Base-by-base conservation (phyloP, 2,888 invertebrate genomes). In the Euclidia mi region DNA sequence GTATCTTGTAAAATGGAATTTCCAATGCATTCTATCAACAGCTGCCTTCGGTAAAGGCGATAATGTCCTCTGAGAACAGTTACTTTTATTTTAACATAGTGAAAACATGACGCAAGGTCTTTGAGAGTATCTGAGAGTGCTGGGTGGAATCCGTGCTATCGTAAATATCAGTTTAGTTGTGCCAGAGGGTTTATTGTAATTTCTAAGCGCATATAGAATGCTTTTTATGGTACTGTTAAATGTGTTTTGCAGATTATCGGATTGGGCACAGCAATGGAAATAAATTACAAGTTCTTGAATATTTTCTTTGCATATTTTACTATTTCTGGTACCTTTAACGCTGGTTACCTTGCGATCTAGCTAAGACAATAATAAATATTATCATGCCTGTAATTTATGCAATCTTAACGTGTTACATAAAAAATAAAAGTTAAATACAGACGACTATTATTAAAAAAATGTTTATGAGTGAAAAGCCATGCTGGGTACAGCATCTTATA, bases 81-180 rank as follows among this genome's bases (percentile, higher is more conserved):
- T 76, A 79, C 74, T 79, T 76, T 73, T 65, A 70, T 76, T 75
- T 79, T 71, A 78, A 65, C 62, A 63, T 74, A 71, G 77, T 76
- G 68, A 77, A 71, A 77, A 72, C 71, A 67, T 60, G 56, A 66
- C 53, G 43, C 44, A 29, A 32, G 32, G 20, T 48, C 56, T 45
- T 11, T 18, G 32, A 46, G 40, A 46, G 32, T 45, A 3, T 20
- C 20, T 18, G 4, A 32, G 9, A 25, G 40, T 44, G 44, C 42
- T n/a, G 44, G 46, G 52, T 61, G 45, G 57, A 69, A 70, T 71
- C 76, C 71, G 56, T 51, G 45, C 47, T 49, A 45, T 63, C 65
- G 58, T 78, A 72, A 74, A 78, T 78, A 76, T 69, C 68, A 65
- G 56, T 76, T 72, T 72, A 66, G 53, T 56, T 68, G 53, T 55